A percentile compares a stretch with the other conserved stretches of the same genome.
These are phyloP conservation scores for Eulimnadia texana DNA, from an alignment of 1,140 invertebrate species.

Conservation along the genomic window DNA sequence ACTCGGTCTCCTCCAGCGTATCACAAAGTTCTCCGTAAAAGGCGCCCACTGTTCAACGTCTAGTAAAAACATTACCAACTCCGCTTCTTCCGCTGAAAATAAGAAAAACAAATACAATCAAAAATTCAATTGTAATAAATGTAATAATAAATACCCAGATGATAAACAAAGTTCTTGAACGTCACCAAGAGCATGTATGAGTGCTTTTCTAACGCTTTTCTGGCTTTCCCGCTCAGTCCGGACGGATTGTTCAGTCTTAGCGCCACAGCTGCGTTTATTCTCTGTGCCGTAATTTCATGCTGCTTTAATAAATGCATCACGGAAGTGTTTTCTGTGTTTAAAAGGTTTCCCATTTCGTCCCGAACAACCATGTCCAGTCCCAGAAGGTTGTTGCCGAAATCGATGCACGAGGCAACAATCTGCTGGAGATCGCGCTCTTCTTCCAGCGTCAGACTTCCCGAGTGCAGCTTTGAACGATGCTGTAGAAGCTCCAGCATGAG, in stretches of 20 bases:
- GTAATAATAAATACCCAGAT: slow-evolving; percentile 23
- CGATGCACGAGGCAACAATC: slow-evolving; percentile 68
- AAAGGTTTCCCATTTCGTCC: slow-evolving; percentile 52
- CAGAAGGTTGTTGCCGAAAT: slow-evolving; percentile 61
- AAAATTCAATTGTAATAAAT: slow-evolving; percentile 34
- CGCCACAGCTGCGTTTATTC: slow-evolving; percentile 43
- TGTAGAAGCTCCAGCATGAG: slow-evolving; percentile 67
- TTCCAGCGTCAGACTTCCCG: slow-evolving; percentile 71
- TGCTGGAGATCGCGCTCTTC: slow-evolving; percentile 70
- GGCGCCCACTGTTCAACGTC: slow-evolving; percentile 56
- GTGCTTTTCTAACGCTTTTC: slow-evolving; percentile 23
- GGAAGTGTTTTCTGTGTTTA: slow-evolving; percentile 59
- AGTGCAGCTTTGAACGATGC: slow-evolving; percentile 62
- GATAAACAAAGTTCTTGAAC: slow-evolving; percentile 58
- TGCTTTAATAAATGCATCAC: slow-evolving; percentile 59
- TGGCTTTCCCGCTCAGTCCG: background rate
- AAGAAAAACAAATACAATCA: background rate
- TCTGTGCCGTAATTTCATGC: slow-evolving; percentile 52
- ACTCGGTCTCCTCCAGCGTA: slow-evolving; percentile 59
- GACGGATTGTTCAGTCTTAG: slow-evolving; percentile 25
- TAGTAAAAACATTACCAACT: slow-evolving; percentile 64
- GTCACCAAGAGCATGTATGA: slow-evolving; percentile 51
- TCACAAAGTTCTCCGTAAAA: slow-evolving; percentile 68
- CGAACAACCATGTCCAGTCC: slow-evolving; percentile 68
- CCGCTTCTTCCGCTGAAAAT: slow-evolving; percentile 47